A percentile compares a stretch with the other conserved stretches of the same genome.
Evolutionary conservation across 1,140 invertebrate species (phyloP).

Genomic region (Atta cephalotes): DNA sequence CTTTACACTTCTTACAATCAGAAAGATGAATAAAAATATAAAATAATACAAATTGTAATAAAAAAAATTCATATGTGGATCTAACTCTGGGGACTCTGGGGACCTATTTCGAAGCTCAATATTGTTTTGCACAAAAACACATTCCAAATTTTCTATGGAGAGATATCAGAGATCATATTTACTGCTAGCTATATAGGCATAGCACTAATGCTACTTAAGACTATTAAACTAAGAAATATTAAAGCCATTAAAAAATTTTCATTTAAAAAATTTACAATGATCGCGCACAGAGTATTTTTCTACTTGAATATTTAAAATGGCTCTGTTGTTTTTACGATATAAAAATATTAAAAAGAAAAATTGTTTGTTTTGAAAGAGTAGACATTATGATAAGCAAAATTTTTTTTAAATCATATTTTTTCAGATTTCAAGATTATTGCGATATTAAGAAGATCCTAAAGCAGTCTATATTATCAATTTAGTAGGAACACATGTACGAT

Average conservation of each 20-base stretch:
- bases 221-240: neutral
- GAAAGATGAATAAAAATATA: neutral
- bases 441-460: too few species aligned
- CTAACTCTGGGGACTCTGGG: neutral
- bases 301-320: too few species aligned
- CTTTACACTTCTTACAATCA: neutral
- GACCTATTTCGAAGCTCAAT: conserved; percentile 6
- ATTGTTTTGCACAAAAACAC: neutral
- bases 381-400: too few species aligned
- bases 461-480: too few species aligned
- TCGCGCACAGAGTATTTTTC: too few species aligned
- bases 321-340: too few species aligned
- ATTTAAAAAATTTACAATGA: too few species aligned
- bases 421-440: too few species aligned
- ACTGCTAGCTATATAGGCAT: conserved; percentile 34
- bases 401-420: too few species aligned
- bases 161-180: conserved; percentile 19
- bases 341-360: too few species aligned
- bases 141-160: conserved; percentile 24
- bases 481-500: too few species aligned
- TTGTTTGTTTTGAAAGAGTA: too few species aligned
- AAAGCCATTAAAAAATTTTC: neutral
- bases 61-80: neutral
- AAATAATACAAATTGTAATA: neutral
- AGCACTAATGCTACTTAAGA: conserved; percentile 30